Conservation (phyloP, 2,888 invertebrate species). For the Pardosa pseudoannulata region DNA sequence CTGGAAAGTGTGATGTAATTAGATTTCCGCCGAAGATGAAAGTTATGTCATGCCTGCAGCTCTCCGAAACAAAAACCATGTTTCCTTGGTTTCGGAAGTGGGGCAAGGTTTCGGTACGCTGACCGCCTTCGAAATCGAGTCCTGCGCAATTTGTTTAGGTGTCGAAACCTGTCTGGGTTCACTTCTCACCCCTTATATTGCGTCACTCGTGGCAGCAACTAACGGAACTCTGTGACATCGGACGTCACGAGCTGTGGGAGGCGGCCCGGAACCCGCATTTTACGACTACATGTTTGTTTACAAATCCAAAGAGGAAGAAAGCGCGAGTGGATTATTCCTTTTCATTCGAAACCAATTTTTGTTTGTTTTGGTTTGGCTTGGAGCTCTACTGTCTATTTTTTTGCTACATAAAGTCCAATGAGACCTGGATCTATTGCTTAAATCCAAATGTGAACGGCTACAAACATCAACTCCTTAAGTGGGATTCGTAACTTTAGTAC, state of each 20-base stretch:
- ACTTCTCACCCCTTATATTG: neutral
- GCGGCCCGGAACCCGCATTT: neutral
- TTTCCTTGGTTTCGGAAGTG: neutral
- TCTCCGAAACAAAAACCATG: neutral
- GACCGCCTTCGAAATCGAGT: neutral
- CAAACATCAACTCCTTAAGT: too few relatives aligned
- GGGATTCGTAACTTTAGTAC: too few relatives aligned
- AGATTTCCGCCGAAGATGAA: too few relatives aligned
- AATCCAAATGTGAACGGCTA: too few relatives aligned
- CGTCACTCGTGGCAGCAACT: neutral
- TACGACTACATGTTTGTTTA: neutral
- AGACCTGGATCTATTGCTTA: too few relatives aligned
- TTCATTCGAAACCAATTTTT: too few relatives aligned
- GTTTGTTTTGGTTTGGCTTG: too few relatives aligned
- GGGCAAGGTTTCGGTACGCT: slow-evolving; percentile 9
- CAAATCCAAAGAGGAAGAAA: neutral
- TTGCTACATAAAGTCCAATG: too few relatives aligned
- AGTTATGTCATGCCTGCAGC: too few relatives aligned
- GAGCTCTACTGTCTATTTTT: too few relatives aligned
- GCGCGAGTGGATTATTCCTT: too few relatives aligned
- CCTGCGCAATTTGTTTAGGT: neutral
- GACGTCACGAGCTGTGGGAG: neutral
- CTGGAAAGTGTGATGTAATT: too few relatives aligned
- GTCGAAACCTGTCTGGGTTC: neutral
- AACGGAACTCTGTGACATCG: neutral